Base-by-base conservation (phyloP, 2,888 invertebrate species). In the Latrodectus elegans region DNA sequence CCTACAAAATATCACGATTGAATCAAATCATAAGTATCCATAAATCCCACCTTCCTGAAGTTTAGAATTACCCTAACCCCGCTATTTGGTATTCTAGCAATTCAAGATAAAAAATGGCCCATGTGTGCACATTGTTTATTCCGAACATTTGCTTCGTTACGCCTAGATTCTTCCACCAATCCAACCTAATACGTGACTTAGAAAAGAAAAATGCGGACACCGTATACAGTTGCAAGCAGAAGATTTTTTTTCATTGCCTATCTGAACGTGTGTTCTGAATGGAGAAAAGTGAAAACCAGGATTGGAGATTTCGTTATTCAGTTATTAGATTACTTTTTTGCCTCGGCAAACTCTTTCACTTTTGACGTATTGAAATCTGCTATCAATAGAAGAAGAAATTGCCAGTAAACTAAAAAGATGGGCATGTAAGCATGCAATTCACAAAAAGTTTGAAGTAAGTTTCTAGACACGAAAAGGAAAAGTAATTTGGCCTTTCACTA, bases 111-210 rank as follows among this genome's bases (percentile, higher is more conserved):
- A 60, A 60, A n/a, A 60, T n/a, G 12, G 60, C 12, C 14, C 38
- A 38, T 60, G n/a, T 60, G 60, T 15, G 12, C 60, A 60, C n/a
- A n/a, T 60, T 60, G n/a, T 60, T 60, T 60, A 60, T 60, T 60
- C 60, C n/a, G n/a, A 60, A 60, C 60, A 60, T 60, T 60, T 60
- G 60, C 60, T 60, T 60, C 60, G 60, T 60, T 60, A 60, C 60
- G 60, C 14, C 60, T 15, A n/a, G n/a, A n/a, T 60, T 60, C 60
- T 15, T 60, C n/a, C 60, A 12, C 60, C n/a, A 60, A 60, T 15
- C 60, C 60, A n/a, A 60, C 60, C 60, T 12, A 60, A 60, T 15
- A 60, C 60, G 60, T 60, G 60, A 60, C 60, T 60, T 12, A 60
- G n/a, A 15, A 60, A 60, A 60, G n/a, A 60, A 15, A 60, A 60